Conservation (phyloP, 1,140 invertebrate genomes). For the Odontomachus brunneus region DNA sequence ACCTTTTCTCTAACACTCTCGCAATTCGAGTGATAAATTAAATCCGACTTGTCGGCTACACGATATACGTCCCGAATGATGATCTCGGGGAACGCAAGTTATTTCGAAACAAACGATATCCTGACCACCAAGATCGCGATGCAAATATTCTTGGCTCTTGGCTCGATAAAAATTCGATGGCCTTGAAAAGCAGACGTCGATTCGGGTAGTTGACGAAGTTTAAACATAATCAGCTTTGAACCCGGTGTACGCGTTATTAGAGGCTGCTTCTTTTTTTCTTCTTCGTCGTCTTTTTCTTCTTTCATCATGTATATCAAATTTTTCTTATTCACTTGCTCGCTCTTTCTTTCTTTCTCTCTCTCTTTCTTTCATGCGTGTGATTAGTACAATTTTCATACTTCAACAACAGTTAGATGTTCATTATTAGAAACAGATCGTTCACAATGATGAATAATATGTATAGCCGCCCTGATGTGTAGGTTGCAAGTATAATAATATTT, state of each 20-base stretch:
- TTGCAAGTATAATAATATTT: slow-evolving; percentile 64
- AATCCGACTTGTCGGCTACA: no score
- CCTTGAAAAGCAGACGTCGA: slow-evolving; percentile 10
- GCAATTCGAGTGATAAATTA: slow-evolving; percentile 3
- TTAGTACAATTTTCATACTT: slow-evolving; percentile 64
- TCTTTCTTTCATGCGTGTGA: neutral
- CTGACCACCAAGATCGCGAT: neutral
- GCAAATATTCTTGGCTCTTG: slow-evolving; percentile 7
- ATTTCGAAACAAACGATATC: neutral
- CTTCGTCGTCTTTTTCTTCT: neutral
- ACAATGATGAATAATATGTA: slow-evolving; percentile 76
- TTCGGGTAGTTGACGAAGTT: neutral
- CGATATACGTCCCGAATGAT: no score
- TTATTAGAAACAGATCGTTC: slow-evolving; percentile 81
- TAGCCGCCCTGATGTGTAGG: slow-evolving; percentile 73
- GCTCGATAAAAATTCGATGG: slow-evolving; percentile 11
- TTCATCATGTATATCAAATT: slow-evolving; percentile 31
- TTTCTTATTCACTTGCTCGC: neutral
- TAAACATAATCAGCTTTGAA: slow-evolving; percentile 36
- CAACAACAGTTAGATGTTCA: slow-evolving; percentile 77
- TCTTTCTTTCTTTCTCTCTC: neutral
- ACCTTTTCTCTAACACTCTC: neutral
- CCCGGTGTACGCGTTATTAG: neutral
- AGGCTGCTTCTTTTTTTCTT: neutral
- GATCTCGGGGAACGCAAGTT: no score